Evolutionary conservation across 2,797 vertebrate species (phyloP), one percentile per base, ranked within the genome.

Genomic region (Acrocephalus scirpaceus): DNA sequence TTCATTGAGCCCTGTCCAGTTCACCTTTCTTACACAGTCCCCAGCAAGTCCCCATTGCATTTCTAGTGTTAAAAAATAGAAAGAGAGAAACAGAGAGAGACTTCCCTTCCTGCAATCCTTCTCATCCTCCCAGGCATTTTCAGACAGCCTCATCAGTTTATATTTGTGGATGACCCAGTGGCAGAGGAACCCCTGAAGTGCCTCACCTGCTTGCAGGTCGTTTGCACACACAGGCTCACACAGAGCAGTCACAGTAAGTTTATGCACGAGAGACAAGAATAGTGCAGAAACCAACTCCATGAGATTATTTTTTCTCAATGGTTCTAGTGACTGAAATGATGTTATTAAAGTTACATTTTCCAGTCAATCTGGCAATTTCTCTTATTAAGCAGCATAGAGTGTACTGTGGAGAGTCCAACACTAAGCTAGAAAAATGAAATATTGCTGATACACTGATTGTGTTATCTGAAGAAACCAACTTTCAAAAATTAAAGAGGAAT

Each of bases 321-420:
- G 38, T 73, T 87, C 56, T 34, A 74, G 21, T 76, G 77, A 21
- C 67, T 92, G 83, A 95, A 95, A 93, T 90, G 11, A 67, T 82
- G 76, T 76, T 88, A 96, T 92, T 93, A 90, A 94, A 94, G 77
- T 79, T 90, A 91, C 18, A 85, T 95, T 96, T 96, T 95, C 94
- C 90, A 95, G 95, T 86, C 92, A 94, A 93, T 95, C 91, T 94
- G 65, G 71, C 88, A 94, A 96, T 85, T 95, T 90, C 86, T 90
- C 36, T 79, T 88, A 91, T 90, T 93, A 84, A 88, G 76, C 58
- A 88, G 51, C 1, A 0, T 36, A 60, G 72, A 83, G 48, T 16
- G 25, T 64, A 48, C 25, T 22, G 45, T 38, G 79, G 23, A 88
- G 47, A 93, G 44, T n/a, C 58, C 56, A 81, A 69, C 66, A 70